Evolutionary conservation across 37 sponge, comb jelly and placozoan species (phyloP).

Genomic region (Geodia barretti): DNA sequence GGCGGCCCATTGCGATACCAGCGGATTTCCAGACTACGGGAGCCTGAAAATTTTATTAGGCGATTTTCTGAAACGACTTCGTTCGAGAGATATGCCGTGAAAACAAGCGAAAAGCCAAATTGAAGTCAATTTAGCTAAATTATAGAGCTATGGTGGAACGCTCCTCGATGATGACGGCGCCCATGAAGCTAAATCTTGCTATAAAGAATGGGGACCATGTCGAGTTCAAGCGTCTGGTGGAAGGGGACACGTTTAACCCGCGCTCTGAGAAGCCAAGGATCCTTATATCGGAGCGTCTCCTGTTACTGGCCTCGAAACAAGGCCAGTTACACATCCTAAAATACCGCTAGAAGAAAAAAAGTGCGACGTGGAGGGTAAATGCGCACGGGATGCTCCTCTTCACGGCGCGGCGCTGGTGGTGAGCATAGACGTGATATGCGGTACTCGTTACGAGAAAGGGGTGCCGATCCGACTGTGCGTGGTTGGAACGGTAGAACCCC

Average conservation of each 20-base stretch:
- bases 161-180: background rate
- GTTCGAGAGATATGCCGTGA: too few species aligned
- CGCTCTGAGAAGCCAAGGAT: background rate
- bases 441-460: background rate
- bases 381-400: background rate
- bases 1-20: too few species aligned
- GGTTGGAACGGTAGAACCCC: background rate
- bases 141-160: too few species aligned
- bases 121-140: too few species aligned
- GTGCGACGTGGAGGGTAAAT: background rate
- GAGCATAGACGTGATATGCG: background rate
- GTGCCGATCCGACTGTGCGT: background rate
- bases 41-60: too few species aligned
- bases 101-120: too few species aligned
- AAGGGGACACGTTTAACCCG: background rate
- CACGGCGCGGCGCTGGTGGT: background rate
- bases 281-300: background rate
- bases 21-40: too few species aligned
- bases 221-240: background rate
- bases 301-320: background rate
- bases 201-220: background rate
- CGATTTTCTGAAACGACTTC: too few species aligned
- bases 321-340: background rate
- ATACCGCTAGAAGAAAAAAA: background rate
- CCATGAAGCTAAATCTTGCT: background rate